These are phyloP conservation scores for Tinamus major DNA, from an alignment of 2,797 vertebrate genomes.

Conservation along the genomic window DNA sequence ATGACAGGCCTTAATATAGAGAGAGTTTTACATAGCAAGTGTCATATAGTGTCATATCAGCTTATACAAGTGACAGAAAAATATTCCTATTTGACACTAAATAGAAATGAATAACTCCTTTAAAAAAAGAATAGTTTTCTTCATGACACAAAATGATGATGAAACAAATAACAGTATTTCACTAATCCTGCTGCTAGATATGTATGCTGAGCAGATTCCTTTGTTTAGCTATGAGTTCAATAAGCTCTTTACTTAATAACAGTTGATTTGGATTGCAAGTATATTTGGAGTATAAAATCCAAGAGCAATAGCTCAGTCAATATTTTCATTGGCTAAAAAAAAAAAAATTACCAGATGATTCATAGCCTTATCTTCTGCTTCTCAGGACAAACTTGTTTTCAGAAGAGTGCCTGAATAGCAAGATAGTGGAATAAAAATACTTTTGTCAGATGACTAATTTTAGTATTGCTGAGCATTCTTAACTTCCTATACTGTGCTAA, in stretches of 20 bases:
- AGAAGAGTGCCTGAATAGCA: not conserved
- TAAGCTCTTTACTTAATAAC: conserved; percentile 44
- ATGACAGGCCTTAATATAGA: not conserved
- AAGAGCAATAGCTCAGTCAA: conserved; percentile 17
- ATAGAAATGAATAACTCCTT: not conserved
- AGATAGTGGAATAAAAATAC: conserved; percentile 10
- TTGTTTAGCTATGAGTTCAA: conserved; percentile 39
- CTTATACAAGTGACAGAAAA: conserved; percentile 6
- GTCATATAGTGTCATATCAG: not conserved
- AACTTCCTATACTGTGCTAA: not conserved
- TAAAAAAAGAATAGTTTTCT: not conserved
- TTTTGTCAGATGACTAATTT: not conserved
- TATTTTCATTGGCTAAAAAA: conserved; percentile 31
- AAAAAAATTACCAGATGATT: conserved; percentile 15
- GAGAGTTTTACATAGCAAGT: not conserved
- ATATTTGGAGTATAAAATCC: conserved; percentile 10
- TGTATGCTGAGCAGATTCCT: not conserved
- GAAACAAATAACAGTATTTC: conserved; percentile 36
- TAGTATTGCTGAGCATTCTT: not conserved
- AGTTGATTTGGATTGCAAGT: conserved; percentile 36
- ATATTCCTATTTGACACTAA: not conserved
- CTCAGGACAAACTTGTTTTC: not conserved
- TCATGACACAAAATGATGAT: not conserved
- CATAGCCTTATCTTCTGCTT: conserved; percentile 2
- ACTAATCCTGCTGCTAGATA: not conserved